Evolutionary conservation across 2,113 vertebrate genomes (phyloP), one percentile per base, ranked within the genome.

Genomic region (Sula dactylatra): DNA sequence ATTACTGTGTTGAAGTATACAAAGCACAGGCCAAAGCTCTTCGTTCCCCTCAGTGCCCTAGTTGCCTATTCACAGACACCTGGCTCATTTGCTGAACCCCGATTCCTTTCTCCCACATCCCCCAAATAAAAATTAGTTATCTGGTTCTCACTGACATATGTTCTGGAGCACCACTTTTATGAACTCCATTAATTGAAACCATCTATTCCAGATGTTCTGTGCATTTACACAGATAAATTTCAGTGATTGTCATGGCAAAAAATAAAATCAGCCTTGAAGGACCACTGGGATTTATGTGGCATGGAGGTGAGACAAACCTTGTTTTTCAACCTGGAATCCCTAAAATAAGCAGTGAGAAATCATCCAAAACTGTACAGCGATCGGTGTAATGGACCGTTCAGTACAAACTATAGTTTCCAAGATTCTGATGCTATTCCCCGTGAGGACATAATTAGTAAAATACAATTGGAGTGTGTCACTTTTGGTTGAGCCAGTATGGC

Each of bases 191-290:
- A 77, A 84, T 79, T 87, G 80, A 94, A 94, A 89, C 58, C 56
- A 82, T 96, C 92, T 92, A 74, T 94, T 82, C 70, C 84, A 88
- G 87, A 94, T 95, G 54, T 92, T 86, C 40, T 87, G 81, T 86
- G 34, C 88, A 81, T 96, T 95, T 97, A 77, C 78, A 64, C 16
- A 86, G 91, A 74, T 93, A 80, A 87, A 84, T 88, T 91, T 91
- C 61, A 95, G 77, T 93, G 69, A 92, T 72, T 90, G 64, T 90
- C 45, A 82, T 81, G 76, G 81, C 6, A 90, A 97, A 94, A 95
- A 82, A 50, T 47, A 56, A n/a, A 71, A 49, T 40, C 59, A 81
- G 42, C 42, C 81, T 88, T 88, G 72, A 74, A 66, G 64, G 54
- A 90, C 42, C 55, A 32, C 42, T 72, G 61, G n/a, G 67, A 88